phyloP scores from a whole-genome alignment of 2,113 vertebrate genomes.

The Sylvilagus bachmani region DNA sequence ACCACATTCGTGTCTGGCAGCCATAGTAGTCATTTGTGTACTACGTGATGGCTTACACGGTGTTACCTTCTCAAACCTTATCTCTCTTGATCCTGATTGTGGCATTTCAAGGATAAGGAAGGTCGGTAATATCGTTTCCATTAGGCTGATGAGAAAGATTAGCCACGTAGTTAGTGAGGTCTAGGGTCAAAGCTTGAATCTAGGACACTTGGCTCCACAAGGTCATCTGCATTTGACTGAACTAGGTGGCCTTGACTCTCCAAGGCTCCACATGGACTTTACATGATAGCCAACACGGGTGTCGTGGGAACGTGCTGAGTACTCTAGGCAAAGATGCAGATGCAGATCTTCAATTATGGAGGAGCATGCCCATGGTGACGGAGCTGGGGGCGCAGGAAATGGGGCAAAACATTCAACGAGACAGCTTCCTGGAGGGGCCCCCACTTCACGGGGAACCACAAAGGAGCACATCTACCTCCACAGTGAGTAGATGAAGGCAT shows the following conservation, averaged over 20 bases:
- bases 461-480: not conserved
- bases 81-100: too few relatives aligned
- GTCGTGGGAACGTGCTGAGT: not conserved
- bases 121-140: too few relatives aligned
- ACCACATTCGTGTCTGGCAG: not conserved
- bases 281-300: fast-evolving
- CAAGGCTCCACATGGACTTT: not conserved
- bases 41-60: not conserved
- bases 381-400: not conserved
- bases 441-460: not conserved
- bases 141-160: too few relatives aligned
- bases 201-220: too few relatives aligned
- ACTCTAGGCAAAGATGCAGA: not conserved
- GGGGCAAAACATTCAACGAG: not conserved
- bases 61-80: too few relatives aligned
- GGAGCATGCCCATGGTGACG: too few relatives aligned
- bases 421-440: not conserved
- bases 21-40: not conserved
- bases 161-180: too few relatives aligned
- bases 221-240: too few relatives aligned
- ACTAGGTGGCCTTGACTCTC: not conserved
- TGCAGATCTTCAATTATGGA: not conserved
- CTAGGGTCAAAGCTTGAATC: too few relatives aligned
- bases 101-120: too few relatives aligned
- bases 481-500: too few relatives aligned